Conservation (phyloP, 2,888 invertebrate species). For the Agrilus biguttatus region DNA sequence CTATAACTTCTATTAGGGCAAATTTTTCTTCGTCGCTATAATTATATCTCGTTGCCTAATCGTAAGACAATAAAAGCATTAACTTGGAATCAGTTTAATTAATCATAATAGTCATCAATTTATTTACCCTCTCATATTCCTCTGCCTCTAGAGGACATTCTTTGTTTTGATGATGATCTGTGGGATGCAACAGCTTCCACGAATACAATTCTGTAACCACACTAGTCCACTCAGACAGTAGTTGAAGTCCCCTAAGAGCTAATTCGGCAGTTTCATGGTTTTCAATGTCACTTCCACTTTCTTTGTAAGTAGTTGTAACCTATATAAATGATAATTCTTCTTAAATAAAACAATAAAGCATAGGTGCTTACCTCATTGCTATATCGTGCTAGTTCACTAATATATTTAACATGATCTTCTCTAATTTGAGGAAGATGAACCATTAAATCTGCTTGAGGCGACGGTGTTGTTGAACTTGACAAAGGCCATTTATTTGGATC, state of each 20-base stretch:
- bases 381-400: conserved; percentile 86
- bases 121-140: conserved; percentile 80
- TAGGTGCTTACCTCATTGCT: conserved; percentile 51
- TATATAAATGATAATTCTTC: conserved; percentile 18
- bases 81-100: background rate
- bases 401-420: conserved; percentile 94
- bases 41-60: conserved; percentile 87
- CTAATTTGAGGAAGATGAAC: conserved; percentile 87
- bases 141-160: conserved; percentile 93
- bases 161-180: conserved; percentile 90
- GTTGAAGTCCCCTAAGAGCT: conserved; percentile 80
- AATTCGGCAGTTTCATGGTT: conserved; percentile 84
- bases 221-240: conserved; percentile 93
- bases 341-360: conserved; percentile 1
- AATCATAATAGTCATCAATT: background rate
- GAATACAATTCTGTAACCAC: conserved; percentile 93
- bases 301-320: conserved; percentile 87
- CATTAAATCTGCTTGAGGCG: conserved; percentile 88
- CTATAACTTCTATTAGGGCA: conserved; percentile 94
- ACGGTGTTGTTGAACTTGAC: conserved; percentile 67
- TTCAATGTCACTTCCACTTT: conserved; percentile 81
- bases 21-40: conserved; percentile 96
- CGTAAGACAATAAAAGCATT: background rate
- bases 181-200: conserved; percentile 96
- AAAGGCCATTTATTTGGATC: conserved; percentile 86